Percentiles rank a stretch among this genome's conserved stretches.
Conservation (phyloP, 2,797 vertebrate species). For the Delichon dasypus region DNA sequence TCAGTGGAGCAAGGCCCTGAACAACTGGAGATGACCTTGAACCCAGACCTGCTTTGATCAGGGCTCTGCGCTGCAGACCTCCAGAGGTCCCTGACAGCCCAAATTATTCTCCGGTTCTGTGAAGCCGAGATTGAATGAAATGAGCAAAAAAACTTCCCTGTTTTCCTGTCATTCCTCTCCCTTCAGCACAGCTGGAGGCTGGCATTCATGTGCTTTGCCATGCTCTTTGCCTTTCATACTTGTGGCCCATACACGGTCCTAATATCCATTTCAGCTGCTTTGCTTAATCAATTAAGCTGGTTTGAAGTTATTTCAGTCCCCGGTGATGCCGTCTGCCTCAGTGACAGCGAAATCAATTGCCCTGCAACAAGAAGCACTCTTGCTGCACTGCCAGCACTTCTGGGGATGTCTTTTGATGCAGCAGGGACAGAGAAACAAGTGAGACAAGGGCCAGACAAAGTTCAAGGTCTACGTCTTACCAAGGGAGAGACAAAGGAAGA, state of each 20-base stretch:
- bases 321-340: neutral
- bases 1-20: neutral
- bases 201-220: neutral
- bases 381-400: neutral
- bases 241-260: neutral
- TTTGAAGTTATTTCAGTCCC: slow-evolving; percentile 22
- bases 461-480: neutral
- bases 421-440: neutral
- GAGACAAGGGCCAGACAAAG: neutral
- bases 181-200: neutral
- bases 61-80: neutral
- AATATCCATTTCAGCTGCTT: slow-evolving; percentile 14
- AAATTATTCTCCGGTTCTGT: neutral
- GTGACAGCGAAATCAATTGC: slow-evolving; percentile 25
- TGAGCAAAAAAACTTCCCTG: neutral
- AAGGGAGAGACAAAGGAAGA: neutral
- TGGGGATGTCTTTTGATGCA: neutral
- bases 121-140: slow-evolving; percentile 1
- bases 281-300: slow-evolving; percentile 15
- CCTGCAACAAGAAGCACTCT: neutral
- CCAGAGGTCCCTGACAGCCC: neutral
- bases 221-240: neutral
- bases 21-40: neutral
- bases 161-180: neutral
- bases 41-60: slow-evolving; percentile 8